Conservation (phyloP, 2,797 vertebrate genomes). For the Bovichtus variegatus region DNA sequence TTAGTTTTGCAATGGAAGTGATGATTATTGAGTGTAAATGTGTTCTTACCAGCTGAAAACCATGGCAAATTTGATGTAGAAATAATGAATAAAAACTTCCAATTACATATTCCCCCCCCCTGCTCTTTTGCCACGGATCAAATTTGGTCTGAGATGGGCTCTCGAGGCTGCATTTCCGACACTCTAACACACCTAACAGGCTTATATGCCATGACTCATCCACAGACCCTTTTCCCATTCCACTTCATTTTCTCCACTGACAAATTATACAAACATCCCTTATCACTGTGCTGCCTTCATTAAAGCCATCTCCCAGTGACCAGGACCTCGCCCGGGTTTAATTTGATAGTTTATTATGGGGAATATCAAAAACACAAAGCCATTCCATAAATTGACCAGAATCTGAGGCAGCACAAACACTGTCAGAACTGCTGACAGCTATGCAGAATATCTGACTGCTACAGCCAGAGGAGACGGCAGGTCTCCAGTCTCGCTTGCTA, state of each 20-base stretch:
- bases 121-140: conserved; percentile 41
- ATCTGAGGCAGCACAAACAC: conserved; percentile 71
- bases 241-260: conserved; percentile 61
- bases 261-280: conserved; percentile 68
- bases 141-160: conserved; percentile 47
- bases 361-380: conserved; percentile 71
- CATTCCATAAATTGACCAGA: conserved; percentile 63
- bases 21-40: conserved; percentile 26
- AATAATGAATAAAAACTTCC: conserved; percentile 42
- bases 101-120: conserved; percentile 28
- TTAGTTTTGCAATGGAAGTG: conserved; percentile 13
- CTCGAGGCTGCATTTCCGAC: conserved; percentile 65
- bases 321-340: conserved; percentile 52
- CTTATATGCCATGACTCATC: conserved; percentile 74
- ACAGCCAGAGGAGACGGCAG: conserved; percentile 69
- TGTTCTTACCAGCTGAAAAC: conserved; percentile 26
- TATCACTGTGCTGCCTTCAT: conserved; percentile 64
- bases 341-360: conserved; percentile 75
- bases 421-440: conserved; percentile 76
- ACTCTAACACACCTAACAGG: conserved; percentile 70
- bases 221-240: conserved; percentile 48
- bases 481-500: conserved; percentile 74
- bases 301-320: conserved; percentile 62
- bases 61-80: conserved; percentile 14
- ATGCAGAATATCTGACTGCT: conserved; percentile 71